Conservation (phyloP, 2,888 invertebrate species). For the Megalurothrips usitatus region DNA sequence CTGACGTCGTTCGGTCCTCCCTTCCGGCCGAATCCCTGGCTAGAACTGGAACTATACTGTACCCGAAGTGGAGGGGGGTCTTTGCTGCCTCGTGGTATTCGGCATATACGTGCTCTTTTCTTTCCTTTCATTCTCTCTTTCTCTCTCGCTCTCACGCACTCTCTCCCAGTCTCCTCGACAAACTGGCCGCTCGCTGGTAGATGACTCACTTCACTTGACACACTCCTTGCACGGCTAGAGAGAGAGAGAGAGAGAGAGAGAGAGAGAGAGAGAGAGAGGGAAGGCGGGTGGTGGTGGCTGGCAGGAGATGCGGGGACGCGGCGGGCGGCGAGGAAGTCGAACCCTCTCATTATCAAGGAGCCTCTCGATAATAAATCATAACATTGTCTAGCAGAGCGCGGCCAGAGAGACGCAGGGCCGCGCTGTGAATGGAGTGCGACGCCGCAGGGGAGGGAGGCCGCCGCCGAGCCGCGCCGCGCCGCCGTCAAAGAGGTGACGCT, state of each 20-base stretch:
- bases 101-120: background rate
- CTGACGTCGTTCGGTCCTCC: no score
- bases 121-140: background rate
- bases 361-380: conserved; percentile 22
- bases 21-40: no score
- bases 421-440: background rate
- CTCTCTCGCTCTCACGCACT: background rate
- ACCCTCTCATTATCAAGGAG: conserved; percentile 20
- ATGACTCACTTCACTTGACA: conserved; percentile 26
- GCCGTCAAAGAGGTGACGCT: no score
- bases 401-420: background rate
- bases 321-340: background rate
- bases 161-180: background rate
- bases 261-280: background rate
- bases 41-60: no score
- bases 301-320: background rate
- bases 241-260: background rate
- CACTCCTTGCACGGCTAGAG: background rate
- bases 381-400: conserved; percentile 1
- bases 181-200: background rate
- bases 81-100: background rate
- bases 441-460: no score
- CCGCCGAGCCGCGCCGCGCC: no score
- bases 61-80: no score
- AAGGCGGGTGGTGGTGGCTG: background rate